Evolutionary conservation across 2,113 vertebrate species (phyloP).

Genomic region (Kryptolebias marmoratus): DNA sequence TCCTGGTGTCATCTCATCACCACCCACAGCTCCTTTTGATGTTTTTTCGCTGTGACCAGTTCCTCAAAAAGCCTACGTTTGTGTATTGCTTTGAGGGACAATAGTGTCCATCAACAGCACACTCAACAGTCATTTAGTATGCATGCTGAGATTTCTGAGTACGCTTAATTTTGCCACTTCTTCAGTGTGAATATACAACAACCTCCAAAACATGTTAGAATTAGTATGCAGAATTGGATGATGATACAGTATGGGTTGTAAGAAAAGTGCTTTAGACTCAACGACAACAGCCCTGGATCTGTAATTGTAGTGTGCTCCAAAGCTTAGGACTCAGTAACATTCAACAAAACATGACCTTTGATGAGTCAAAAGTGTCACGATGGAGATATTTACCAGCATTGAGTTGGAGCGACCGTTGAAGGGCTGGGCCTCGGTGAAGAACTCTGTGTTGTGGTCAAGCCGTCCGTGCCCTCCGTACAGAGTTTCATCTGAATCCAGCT

Average conservation of each 20-base stretch:
- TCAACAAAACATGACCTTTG: constrained; percentile 42
- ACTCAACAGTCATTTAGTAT: constrained; percentile 45
- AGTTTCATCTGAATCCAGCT: constrained; percentile 88
- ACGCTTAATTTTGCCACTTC: constrained; percentile 46
- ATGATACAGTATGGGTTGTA: constrained; percentile 27
- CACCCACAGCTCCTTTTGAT: constrained; percentile 51
- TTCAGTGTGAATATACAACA: constrained; percentile 22
- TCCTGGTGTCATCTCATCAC: constrained; percentile 40
- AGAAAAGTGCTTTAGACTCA: constrained; percentile 14
- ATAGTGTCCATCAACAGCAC: constrained; percentile 46
- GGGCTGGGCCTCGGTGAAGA: constrained; percentile 84
- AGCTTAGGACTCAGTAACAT: constrained; percentile 16
- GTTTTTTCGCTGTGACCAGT: constrained; percentile 45
- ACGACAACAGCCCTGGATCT: constrained; percentile 30
- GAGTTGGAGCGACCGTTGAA: constrained; percentile 87
- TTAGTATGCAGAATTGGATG: constrained; percentile 39
- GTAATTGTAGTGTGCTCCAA: constrained; percentile 33
- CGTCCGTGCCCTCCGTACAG: constrained; percentile 92
- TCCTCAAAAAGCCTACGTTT: constrained; percentile 36
- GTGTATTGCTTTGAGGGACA: constrained; percentile 41
- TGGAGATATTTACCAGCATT: constrained; percentile 82
- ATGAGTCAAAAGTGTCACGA: constrained; percentile 16
- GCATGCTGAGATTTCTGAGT: constrained; percentile 53
- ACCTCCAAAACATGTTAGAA: constrained; percentile 18
- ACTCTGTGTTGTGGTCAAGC: constrained; percentile 91